These are phyloP conservation scores for Anoplophora glabripennis DNA, from an alignment of 1,140 invertebrate genomes.

Conservation along the genomic window DNA sequence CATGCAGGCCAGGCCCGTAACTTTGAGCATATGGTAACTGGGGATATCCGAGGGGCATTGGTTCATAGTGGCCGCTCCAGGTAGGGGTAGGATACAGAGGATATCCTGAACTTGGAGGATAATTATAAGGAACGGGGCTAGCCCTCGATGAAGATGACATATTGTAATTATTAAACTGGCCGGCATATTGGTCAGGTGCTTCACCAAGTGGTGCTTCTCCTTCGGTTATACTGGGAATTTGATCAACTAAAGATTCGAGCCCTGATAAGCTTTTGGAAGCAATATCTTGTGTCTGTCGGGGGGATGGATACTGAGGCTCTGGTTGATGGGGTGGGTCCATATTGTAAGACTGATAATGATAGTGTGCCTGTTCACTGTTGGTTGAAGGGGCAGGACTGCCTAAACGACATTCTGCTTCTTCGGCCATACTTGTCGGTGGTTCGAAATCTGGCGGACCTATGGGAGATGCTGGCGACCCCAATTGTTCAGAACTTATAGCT, in stretches of 20 bases:
- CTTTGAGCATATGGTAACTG: slow-evolving; percentile 47
- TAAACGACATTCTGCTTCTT: slow-evolving; percentile 56
- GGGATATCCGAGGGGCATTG: slow-evolving; percentile 45
- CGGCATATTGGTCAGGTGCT: slow-evolving; percentile 40
- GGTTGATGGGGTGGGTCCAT: slow-evolving; percentile 35
- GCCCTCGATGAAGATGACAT: slow-evolving; percentile 38
- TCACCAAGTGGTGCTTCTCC: slow-evolving; percentile 49
- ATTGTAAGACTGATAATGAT: slow-evolving; percentile 42
- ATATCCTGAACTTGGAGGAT: slow-evolving; percentile 42
- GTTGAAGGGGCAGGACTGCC: slow-evolving; percentile 52
- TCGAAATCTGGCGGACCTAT: slow-evolving; percentile 75
- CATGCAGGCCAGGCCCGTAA: slow-evolving; percentile 52
- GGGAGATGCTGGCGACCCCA: slow-evolving; percentile 62
- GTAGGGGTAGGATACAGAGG: slow-evolving; percentile 47
- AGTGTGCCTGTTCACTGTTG: slow-evolving; percentile 43
- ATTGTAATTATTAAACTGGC: slow-evolving; percentile 41
- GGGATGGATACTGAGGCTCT: slow-evolving; percentile 44
- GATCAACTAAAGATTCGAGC: slow-evolving; percentile 83
- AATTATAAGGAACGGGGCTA: slow-evolving; percentile 45
- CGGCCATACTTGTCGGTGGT: slow-evolving; percentile 62
- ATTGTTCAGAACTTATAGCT: slow-evolving; percentile 69
- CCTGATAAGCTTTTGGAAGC: slow-evolving; percentile 84
- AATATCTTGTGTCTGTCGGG: slow-evolving; percentile 65
- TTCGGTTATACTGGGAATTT: slow-evolving; percentile 84
- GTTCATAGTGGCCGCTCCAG: slow-evolving; percentile 46